Evolutionary conservation across 1,140 invertebrate species (phyloP).

Genomic region (Neodiprion fabricii): DNA sequence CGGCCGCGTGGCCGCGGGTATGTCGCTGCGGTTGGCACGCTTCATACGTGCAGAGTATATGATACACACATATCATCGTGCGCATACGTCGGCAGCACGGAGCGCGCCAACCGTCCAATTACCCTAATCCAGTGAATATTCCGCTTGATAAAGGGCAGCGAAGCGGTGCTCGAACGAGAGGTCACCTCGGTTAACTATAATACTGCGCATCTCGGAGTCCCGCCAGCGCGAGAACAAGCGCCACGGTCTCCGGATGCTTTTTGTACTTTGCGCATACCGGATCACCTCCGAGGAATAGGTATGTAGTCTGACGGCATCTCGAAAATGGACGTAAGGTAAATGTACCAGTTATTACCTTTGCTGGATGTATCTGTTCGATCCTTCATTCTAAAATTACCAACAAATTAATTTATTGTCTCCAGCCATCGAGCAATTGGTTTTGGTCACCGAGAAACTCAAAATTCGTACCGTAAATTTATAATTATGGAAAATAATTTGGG

Average conservation of each 20-base stretch:
- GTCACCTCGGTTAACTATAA: slow-evolving; percentile 7
- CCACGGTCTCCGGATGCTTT: background rate
- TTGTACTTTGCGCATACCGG: no score
- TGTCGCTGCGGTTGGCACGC: background rate
- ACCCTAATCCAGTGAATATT: slow-evolving; percentile 62
- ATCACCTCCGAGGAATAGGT: no score
- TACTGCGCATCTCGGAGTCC: background rate
- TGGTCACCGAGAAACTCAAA: no score
- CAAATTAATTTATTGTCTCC: no score
- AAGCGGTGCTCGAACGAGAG: background rate
- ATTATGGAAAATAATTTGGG: no score
- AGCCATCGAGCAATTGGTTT: no score
- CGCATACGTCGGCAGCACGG: background rate
- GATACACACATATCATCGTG: background rate
- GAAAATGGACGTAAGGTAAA: no score
- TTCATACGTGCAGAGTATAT: background rate
- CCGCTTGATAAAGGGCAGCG: slow-evolving; percentile 44
- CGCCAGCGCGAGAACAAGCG: background rate
- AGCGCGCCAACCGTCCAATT: slow-evolving; percentile 47
- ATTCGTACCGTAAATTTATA: no score
- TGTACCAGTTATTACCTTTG: no score
- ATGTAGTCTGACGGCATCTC: no score
- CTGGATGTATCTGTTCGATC: no score
- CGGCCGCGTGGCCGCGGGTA: background rate
- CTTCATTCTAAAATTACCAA: no score